Evolutionary conservation across 2,113 vertebrate species (phyloP), one percentile per base, ranked within the genome.

Genomic region (Jacana jacana): DNA sequence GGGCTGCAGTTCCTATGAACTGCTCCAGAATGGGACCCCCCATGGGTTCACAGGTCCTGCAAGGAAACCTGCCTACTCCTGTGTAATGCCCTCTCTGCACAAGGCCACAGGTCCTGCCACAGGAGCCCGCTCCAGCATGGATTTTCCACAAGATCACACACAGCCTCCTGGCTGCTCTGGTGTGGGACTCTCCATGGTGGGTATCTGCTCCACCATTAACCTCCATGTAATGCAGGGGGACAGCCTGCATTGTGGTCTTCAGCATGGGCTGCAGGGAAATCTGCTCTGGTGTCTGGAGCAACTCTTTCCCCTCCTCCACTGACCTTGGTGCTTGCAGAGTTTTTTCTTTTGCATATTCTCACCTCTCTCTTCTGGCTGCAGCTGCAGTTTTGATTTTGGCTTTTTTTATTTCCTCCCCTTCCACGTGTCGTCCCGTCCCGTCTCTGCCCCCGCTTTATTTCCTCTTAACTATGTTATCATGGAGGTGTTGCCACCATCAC

Each of bases 401-500:
- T n/a, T n/a, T n/a, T n/a, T n/a, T n/a, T n/a, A n/a, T n/a, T n/a
- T n/a, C n/a, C n/a, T n/a, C n/a, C n/a, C n/a, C n/a, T n/a, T n/a
- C n/a, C n/a, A n/a, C n/a, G n/a, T n/a, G n/a, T n/a, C n/a, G n/a
- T n/a, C n/a, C n/a, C n/a, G n/a, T n/a, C n/a, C n/a, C n/a, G n/a
- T n/a, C n/a, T n/a, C n/a, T n/a, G n/a, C n/a, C n/a, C n/a, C n/a
- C n/a, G n/a, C n/a, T n/a, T 51, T 58, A 57, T 13, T 23, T 23
- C 20, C 20, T 13, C 17, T 44, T 23, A 39, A 65, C 14, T 48
- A 18, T 4, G 13, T 57, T 76, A 16, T 51, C 19, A 3, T 10
- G 24, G 40, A 40, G 24, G 12, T 1, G 1, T 30, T 51, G 10
- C 30, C 9, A 14, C 31, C 1, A 0, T 63, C 0, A 2, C 39